Base-by-base conservation (phyloP, 2,797 vertebrate genomes). In the Sternotherus odoratus region DNA sequence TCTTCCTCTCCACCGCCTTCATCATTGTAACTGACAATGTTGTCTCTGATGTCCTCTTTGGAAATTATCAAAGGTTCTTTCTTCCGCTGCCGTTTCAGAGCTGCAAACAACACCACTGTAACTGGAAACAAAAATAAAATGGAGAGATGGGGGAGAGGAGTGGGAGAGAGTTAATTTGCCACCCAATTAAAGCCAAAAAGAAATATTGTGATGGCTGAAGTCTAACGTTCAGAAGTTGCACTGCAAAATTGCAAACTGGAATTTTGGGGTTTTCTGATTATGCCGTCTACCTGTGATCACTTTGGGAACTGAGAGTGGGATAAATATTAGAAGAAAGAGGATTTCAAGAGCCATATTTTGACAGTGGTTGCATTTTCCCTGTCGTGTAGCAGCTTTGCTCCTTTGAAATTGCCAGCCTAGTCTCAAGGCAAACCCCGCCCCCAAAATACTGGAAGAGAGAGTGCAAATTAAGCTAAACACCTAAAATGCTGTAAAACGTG, bases 21-120 rank as follows among this genome's bases (percentile, higher is more conserved):
- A 6, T 99, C 99, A 1, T 99, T 99, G 97, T 99, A 99, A 95
- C 99, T 99, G 97, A 99, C 99, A 12, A 99, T 99, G 97, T 99
- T 99, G 98, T 99, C 99, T 92, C 99, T 97, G 96, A 99, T 99
- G 92, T 99, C 99, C 97, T 99, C 99, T 94, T 99, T 99, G 97
- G 99, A 99, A 97, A 99, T 98, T 98, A 99, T 99, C 97, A 99
- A 98, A 94, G 99, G 99, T 95, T 99, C 99, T 94, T 99, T 99
- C 94, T 99, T 99, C 94, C 98, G 96, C 96, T 99, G 99, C 63
- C 99, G 97, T 90, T 99, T 97, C 97, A 99, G 98, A 72, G 99
- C 99, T 46, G 99, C 98, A 84, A 99, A 99, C 96, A 99, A 96
- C 86, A 99, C 99, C 95, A 99, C 99, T 4, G 99, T 99, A 97